These are phyloP conservation scores for Nyctereutes procyonoides DNA, from an alignment of 2,113 vertebrate genomes.

Conservation along the genomic window DNA sequence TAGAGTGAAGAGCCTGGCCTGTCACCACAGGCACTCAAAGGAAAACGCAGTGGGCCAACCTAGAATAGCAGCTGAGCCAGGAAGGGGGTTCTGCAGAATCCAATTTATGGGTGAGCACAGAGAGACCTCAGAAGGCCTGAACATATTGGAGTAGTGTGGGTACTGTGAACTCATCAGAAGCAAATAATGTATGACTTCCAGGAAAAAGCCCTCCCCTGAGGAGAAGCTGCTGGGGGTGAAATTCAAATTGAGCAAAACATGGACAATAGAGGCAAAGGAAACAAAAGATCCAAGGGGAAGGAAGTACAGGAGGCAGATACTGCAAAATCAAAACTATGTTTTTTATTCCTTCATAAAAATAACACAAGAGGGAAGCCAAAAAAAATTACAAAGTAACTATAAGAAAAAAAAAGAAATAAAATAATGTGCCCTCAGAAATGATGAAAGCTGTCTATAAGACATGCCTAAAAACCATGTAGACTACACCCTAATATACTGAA, in stretches of 20 bases:
- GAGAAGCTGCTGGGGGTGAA: not conserved
- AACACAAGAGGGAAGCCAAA: not conserved
- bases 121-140: not conserved
- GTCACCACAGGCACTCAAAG: not conserved
- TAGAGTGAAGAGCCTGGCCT: not conserved
- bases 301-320: not conserved
- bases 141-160: not conserved
- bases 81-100: not conserved
- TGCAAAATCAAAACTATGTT: not conserved
- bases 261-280: not conserved
- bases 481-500: not conserved
- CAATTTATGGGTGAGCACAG: not conserved
- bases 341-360: not conserved
- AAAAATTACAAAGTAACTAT: not conserved
- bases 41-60: not conserved
- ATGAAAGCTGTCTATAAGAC: not conserved
- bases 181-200: not conserved
- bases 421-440: not conserved
- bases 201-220: not conserved
- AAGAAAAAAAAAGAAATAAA: not conserved
- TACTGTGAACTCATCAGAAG: not conserved
- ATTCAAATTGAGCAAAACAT: constrained; percentile 1
- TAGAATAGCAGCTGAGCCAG: not conserved
- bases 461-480: not conserved
- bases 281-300: not conserved